Base-by-base conservation (phyloP, 2,888 invertebrate species). In the Platycnemis pennipes region DNA sequence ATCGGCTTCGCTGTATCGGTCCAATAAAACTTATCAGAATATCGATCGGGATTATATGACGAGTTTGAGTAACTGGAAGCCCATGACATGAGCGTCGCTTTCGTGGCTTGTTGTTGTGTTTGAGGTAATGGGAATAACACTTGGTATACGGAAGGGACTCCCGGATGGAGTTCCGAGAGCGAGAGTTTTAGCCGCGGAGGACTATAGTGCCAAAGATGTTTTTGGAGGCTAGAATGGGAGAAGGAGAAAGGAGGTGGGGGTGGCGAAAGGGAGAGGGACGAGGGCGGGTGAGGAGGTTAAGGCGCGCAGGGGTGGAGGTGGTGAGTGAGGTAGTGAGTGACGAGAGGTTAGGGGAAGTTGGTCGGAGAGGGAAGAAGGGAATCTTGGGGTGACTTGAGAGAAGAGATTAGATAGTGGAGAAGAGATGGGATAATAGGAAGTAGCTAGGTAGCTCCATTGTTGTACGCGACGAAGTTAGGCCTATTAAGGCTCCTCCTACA, bases 361-460 rank as follows among this genome's bases (percentile, higher is more conserved):
- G 56, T 46, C n/a, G n/a, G 69, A 63, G 63, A 16, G 69, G n/a
- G 89, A 89, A 22, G 37, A 19, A 56, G 42, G 91, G 42, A 26
- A 22, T 44, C 0, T 0, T 22, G 26, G 91, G 42, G 63, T 91
- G 87, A 87, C 69, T 91, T 63, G 44, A 63, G 91, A 26, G 87
- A 44, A 91, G 91, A 91, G 91, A 89, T 89, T 49, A 53, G 89
- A 91, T 91, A 91, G 69, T 91, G 91, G 91, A 69, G 69, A 44
- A 91, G 63, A 91, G 91, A 91, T 91, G 91, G 63, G 91, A 91
- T 91, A 69, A 91, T 91, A 63, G 56, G 91, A 69, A 91, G 91
- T 91, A 91, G 91, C 91, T 91, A 91, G 91, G 91, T 91, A 45
- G 91, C 91, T 56, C 69, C 91, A 91, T 91, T 91, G 91, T 91